Evolutionary conservation across 2,113 vertebrate genomes (phyloP).

Genomic region (Rhabdomys dilectus): DNA sequence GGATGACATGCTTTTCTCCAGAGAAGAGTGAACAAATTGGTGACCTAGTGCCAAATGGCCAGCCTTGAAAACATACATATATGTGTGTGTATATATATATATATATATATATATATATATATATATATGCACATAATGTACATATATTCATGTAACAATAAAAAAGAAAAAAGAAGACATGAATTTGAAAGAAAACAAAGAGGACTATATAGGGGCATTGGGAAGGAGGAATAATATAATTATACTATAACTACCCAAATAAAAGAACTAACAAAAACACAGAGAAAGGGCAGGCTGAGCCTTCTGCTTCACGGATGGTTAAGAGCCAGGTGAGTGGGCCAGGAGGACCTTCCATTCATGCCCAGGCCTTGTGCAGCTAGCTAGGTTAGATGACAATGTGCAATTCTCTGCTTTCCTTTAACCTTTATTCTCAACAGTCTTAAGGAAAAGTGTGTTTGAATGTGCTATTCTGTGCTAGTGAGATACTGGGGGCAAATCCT

Average conservation of each 20-base stretch:
- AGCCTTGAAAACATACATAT: not conserved
- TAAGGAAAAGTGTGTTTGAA: not conserved
- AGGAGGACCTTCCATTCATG: not conserved
- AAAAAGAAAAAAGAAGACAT: not conserved
- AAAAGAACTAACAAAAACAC: not conserved
- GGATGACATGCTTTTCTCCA: not conserved
- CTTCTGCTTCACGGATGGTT: not conserved
- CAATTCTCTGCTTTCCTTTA: not conserved
- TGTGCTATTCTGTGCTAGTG: not conserved
- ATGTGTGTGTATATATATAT: not conserved
- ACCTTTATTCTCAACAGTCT: not conserved
- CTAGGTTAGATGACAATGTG: not conserved
- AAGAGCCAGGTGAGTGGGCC: too few relatives aligned
- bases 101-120: not conserved
- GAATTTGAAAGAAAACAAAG: not conserved
- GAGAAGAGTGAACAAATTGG: not conserved
- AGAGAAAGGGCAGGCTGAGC: not conserved
- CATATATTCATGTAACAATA: not conserved
- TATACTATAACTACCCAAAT: not conserved
- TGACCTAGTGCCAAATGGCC: not conserved
- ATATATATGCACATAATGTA: not conserved
- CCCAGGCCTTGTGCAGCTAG: not conserved
- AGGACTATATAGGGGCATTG: not conserved
- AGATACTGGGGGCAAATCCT: not conserved
- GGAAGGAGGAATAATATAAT: not conserved